Evolutionary conservation across 2,888 invertebrate genomes (phyloP).

Genomic region (Apomyelois bistriatella): DNA sequence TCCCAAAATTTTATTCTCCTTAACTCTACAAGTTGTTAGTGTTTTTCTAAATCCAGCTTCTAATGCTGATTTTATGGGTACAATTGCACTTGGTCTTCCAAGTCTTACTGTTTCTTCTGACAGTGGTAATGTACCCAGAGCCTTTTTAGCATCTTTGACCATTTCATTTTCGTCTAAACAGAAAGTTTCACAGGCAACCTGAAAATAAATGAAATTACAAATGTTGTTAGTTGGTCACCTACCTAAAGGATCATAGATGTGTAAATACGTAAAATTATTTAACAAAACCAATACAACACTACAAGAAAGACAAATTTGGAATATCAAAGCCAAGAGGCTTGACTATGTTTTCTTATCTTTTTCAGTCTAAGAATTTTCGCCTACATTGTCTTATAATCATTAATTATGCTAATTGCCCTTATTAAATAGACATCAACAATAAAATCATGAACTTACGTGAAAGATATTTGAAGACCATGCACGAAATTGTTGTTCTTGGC

Average conservation of each 20-base stretch:
- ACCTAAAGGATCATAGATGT: too few relatives aligned
- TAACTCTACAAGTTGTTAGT: constrained; percentile 74
- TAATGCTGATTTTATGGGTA: constrained; percentile 47
- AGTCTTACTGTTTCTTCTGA: constrained; percentile 88
- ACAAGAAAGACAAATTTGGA: too few relatives aligned
- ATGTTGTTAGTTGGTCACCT: too few relatives aligned
- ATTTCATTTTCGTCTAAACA: constrained; percentile 94
- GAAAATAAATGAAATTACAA: constrained; percentile 15
- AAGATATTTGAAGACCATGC: constrained; percentile 94
- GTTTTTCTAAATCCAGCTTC: constrained; percentile 57
- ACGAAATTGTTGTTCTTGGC: constrained; percentile 95
- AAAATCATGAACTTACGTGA: constrained; percentile 76
- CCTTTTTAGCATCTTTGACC: constrained; percentile 88
- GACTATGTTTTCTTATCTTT: too few relatives aligned
- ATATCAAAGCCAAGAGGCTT: too few relatives aligned
- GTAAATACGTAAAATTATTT: too few relatives aligned
- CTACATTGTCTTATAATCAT: too few relatives aligned
- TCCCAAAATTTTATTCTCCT: constrained; percentile 79
- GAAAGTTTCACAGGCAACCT: constrained; percentile 95
- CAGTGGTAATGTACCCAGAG: constrained; percentile 85
- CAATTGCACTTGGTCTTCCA: constrained; percentile 68
- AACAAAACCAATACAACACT: too few relatives aligned
- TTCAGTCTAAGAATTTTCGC: too few relatives aligned
- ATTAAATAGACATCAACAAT: not conserved
- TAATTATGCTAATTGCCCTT: too few relatives aligned